Evolutionary conservation across 1,140 invertebrate species (phyloP), one percentile per base, ranked within the genome.

Genomic region (Mylabris phalerata): DNA sequence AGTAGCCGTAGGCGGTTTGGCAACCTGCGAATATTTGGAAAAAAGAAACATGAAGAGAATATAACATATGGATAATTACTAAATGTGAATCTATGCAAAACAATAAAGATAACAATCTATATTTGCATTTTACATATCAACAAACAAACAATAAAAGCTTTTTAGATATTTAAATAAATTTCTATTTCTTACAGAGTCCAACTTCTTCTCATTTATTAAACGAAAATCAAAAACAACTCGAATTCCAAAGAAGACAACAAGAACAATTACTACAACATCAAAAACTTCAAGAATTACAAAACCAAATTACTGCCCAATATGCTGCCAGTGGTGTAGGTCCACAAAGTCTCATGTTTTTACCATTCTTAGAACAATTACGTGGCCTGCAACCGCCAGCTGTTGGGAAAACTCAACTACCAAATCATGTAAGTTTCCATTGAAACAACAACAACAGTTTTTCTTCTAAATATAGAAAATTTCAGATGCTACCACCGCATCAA

Each of bases 221-320:
- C 57, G 74, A 77, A 62, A 69, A 69, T 7, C 74, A 77, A 41
- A 73, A 76, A 55, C 64, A 76, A 61, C 67, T 75, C 49, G 75
- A 78, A 61, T 68, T 73, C 11, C 67, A 76, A 48, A 70, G 73
- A 52, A 72, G 74, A 56, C 78, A 78, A 55, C 77, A 77, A 55
- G 75, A 78, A 58, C 75, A 76, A 50, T 71, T 77, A 50, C 64
- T 77, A n/a, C 78, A 77, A 52, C 73, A 74, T 57, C 77, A 80
- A 57, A 79, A 79, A 63, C 73, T 81, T 4, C 78, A 81, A 55
- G 79, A 80, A 63, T 65, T 82, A 32, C 79, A 81, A 46, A 69
- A 69, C 24, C 72, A 73, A 56, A 69, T 73, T 48, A 65, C 65
- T 25, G 70, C 73, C 9, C 71, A 74, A 46, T 74, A 74, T 64